Percentiles rank a stretch among this genome's conserved stretches.
Evolutionary conservation across 2,797 vertebrate genomes (phyloP).

Genomic region (Pterois miles): DNA sequence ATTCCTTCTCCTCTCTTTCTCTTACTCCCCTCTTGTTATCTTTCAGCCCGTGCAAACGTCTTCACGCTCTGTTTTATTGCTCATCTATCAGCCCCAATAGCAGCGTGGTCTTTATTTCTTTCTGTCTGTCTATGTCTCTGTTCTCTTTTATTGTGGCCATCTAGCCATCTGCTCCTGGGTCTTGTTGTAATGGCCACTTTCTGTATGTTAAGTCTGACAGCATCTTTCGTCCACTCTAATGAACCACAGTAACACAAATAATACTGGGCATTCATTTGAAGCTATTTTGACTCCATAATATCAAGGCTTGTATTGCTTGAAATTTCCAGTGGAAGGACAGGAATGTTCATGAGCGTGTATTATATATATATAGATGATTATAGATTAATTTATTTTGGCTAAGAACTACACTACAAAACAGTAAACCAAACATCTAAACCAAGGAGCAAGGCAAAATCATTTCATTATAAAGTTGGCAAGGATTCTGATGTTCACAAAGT

Average conservation of each 20-base stretch:
- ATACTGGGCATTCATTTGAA: not conserved
- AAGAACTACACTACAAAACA: no score
- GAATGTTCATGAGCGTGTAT: no score
- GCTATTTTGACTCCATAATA: not conserved
- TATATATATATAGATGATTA: no score
- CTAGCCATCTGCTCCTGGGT: constrained; percentile 31
- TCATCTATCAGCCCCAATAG: constrained; percentile 48
- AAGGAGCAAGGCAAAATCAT: no score
- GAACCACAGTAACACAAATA: not conserved
- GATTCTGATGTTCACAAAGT: no score
- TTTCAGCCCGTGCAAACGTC: constrained; percentile 15
- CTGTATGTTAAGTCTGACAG: not conserved
- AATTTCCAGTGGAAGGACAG: no score
- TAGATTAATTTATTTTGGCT: no score
- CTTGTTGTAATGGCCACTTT: not conserved
- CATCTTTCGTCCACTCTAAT: not conserved
- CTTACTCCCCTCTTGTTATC: constrained; percentile 30
- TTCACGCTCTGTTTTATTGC: constrained; percentile 32
- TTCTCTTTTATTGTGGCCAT: constrained; percentile 3
- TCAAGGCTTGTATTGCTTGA: not conserved
- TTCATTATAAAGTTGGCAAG: no score
- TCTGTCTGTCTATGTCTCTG: constrained; percentile 18
- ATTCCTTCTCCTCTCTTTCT: constrained; percentile 39
- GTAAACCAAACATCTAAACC: no score
- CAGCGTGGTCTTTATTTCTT: not conserved